Evolutionary conservation across 2,888 invertebrate genomes (phyloP).

Genomic region (Drosophila mimetica): DNA sequence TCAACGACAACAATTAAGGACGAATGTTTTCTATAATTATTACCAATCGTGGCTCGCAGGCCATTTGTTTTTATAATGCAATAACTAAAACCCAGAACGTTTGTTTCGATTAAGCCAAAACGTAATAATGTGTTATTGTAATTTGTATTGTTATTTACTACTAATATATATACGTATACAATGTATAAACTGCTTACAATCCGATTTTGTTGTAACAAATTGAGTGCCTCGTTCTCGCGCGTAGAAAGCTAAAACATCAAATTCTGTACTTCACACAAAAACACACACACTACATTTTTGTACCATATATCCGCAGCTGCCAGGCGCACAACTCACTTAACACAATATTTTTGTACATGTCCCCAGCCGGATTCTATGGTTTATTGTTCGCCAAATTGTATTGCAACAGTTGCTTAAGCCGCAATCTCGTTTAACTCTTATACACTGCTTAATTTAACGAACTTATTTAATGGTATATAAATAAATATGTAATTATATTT

Average conservation of each 20-base stretch:
- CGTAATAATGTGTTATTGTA: conserved; percentile 75
- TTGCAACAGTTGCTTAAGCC: conserved; percentile 41
- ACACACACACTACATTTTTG: conserved; percentile 20
- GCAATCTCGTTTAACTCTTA: conserved; percentile 62
- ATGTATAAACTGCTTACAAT: conserved; percentile 56
- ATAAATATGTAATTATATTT: conserved; percentile 46
- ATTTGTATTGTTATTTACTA: conserved; percentile 78
- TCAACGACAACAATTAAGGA: conserved; percentile 59
- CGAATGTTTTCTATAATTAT: conserved; percentile 54
- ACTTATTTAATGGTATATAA: conserved; percentile 56
- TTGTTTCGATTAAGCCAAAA: conserved; percentile 77
- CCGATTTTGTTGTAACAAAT: conserved; percentile 58
- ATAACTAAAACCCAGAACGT: conserved; percentile 62
- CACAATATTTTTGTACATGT: conserved; percentile 22
- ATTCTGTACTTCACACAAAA: conserved; percentile 18
- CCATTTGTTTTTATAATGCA: conserved; percentile 60
- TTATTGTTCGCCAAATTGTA: conserved; percentile 38
- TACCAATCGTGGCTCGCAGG: conserved; percentile 47
- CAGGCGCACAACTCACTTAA: conserved; percentile 31
- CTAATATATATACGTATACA: conserved; percentile 60
- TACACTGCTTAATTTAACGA: conserved; percentile 68
- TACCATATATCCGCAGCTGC: conserved; percentile 20
- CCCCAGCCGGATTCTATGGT: conserved; percentile 9
- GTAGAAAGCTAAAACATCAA: conserved; percentile 52
- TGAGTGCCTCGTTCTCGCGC: conserved; percentile 75